Percentiles rank a stretch among this genome's conserved stretches.
These are phyloP conservation scores for Ephialtes manifestator DNA, from an alignment of 2,888 invertebrate genomes.

Conservation along the genomic window DNA sequence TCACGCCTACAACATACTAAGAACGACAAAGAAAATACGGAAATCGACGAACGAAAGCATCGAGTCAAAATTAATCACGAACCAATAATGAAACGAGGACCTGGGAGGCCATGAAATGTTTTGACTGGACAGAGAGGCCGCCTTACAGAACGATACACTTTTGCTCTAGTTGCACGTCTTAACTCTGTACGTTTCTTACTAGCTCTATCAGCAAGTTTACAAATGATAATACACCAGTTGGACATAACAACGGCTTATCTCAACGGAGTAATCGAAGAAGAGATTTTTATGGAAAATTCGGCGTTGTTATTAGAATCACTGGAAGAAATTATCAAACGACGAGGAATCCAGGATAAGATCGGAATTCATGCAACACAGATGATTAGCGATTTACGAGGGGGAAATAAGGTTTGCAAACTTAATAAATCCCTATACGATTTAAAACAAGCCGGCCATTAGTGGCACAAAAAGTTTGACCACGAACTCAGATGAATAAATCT, in stretches of 20 bases:
- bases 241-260: constrained; percentile 73
- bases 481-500: constrained; percentile 39
- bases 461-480: constrained; percentile 10
- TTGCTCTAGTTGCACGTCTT: constrained; percentile 65
- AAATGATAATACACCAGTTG: background rate
- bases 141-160: constrained; percentile 53
- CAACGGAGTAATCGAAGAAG: constrained; percentile 70
- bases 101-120: constrained; percentile 52
- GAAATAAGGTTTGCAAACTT: constrained; percentile 66
- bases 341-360: background rate
- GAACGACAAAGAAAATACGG: background rate
- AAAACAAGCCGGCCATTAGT: constrained; percentile 64
- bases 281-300: constrained; percentile 70
- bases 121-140: constrained; percentile 56
- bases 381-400: constrained; percentile 30
- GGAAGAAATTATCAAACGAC: constrained; percentile 35
- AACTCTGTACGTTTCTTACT: constrained; percentile 70
- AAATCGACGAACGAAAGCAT: background rate
- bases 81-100: constrained; percentile 41
- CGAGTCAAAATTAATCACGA: background rate
- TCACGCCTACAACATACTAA: too few relatives aligned
- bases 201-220: constrained; percentile 65
- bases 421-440: constrained; percentile 70
- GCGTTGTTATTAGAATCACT: constrained; percentile 42
- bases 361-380: constrained; percentile 15